phyloP scores from a whole-genome alignment of 2,888 invertebrate genomes.

The Drosophila percnosoma region DNA sequence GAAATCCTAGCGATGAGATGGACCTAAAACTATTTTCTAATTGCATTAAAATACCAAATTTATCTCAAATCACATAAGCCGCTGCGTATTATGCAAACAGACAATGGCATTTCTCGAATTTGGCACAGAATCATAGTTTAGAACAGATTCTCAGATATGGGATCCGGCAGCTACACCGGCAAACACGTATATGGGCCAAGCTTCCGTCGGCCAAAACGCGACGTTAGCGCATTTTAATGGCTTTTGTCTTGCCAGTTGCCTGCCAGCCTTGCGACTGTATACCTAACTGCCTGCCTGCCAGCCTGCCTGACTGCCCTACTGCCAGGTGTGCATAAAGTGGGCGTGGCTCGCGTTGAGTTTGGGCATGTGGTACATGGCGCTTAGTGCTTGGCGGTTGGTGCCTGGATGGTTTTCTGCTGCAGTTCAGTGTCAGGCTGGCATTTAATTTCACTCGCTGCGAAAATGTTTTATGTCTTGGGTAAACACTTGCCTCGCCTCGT shows the following conservation, averaged over 20 bases:
- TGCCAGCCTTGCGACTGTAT: conserved; percentile 47
- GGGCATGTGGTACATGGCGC: conserved; percentile 14
- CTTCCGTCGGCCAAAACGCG: conserved; percentile 64
- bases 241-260: conserved; percentile 67
- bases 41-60: conserved; percentile 32
- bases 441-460: conserved; percentile 79
- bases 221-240: conserved; percentile 76
- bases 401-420: conserved; percentile 47
- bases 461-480: conserved; percentile 79
- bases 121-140: conserved; percentile 45
- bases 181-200: conserved; percentile 57
- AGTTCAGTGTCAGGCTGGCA: conserved; percentile 79
- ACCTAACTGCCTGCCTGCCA: conserved; percentile 30
- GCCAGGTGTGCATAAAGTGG: conserved; percentile 28
- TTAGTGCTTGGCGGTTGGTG: conserved; percentile 4
- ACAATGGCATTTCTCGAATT: conserved; percentile 11
- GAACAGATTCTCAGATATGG: conserved; percentile 27
- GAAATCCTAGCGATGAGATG: conserved; percentile 12
- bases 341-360: conserved; percentile 20
- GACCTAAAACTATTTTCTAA: conserved; percentile 12
- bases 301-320: background rate
- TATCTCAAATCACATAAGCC: background rate
- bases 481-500: conserved; percentile 67
- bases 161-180: background rate
- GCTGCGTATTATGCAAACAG: background rate